Evolutionary conservation across 2,888 invertebrate genomes (phyloP).

Genomic region (Xestobium rufovillosum): DNA sequence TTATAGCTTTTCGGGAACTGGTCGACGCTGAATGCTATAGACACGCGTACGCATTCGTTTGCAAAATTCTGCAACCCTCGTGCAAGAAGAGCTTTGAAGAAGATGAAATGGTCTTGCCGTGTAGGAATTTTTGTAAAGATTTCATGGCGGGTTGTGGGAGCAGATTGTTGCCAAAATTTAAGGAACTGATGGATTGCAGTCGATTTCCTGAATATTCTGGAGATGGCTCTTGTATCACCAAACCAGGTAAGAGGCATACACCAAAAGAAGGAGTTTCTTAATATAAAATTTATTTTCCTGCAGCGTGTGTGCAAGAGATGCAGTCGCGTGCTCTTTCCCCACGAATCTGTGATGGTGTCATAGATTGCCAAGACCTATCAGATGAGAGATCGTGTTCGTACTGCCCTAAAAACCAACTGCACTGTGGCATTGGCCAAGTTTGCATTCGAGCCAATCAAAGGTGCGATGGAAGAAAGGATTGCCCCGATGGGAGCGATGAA

Average conservation of each 20-base stretch:
- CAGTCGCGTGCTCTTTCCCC: constrained; percentile 67
- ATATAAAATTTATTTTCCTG: constrained; percentile 14
- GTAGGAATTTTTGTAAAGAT: constrained; percentile 76
- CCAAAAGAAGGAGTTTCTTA: constrained; percentile 1
- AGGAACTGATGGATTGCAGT: constrained; percentile 67
- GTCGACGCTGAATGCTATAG: constrained; percentile 86
- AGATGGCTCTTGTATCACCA: constrained; percentile 63
- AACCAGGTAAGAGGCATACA: constrained; percentile 53
- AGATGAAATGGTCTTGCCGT: constrained; percentile 60
- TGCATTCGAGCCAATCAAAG: constrained; percentile 65
- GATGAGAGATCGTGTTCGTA: constrained; percentile 77
- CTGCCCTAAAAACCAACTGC: constrained; percentile 63
- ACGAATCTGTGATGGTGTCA: constrained; percentile 76
- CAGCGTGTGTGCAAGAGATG: constrained; percentile 68
- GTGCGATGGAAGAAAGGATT: constrained; percentile 78
- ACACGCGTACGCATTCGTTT: constrained; percentile 83
- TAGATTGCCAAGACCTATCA: constrained; percentile 76
- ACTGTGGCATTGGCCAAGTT: constrained; percentile 70
- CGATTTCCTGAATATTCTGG: constrained; percentile 74
- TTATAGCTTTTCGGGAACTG: constrained; percentile 77
- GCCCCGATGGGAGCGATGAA: constrained; percentile 82
- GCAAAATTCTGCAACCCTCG: constrained; percentile 76
- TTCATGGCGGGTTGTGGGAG: constrained; percentile 78
- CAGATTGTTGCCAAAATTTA: constrained; percentile 62
- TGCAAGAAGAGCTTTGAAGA: constrained; percentile 49